A percentile compares a stretch with the other conserved stretches of the same genome.
phyloP scores from a whole-genome alignment of 2,113 vertebrate species.

The Lethenteron camtschaticum region DNA sequence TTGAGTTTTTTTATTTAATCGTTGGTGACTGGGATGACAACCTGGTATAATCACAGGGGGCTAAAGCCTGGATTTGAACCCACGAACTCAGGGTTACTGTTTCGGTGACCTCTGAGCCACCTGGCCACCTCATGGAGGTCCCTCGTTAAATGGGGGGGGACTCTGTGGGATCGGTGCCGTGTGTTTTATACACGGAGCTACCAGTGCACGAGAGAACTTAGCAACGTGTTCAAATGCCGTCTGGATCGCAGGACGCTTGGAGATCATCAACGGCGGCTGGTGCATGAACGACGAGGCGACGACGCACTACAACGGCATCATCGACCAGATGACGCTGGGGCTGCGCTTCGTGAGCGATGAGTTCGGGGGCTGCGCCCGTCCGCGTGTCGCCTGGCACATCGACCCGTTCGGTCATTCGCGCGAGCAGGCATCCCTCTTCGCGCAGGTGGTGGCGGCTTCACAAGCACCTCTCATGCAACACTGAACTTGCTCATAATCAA shows the following conservation, averaged over 20 bases:
- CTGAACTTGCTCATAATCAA: too few relatives aligned
- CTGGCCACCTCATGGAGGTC: neutral
- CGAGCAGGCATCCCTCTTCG: slow-evolving; percentile 64
- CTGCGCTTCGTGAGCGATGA: slow-evolving; percentile 44
- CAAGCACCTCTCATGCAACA: too few relatives aligned
- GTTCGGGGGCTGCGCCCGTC: slow-evolving; percentile 37
- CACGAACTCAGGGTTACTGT: too few relatives aligned
- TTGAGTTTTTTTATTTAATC: too few relatives aligned
- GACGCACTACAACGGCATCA: slow-evolving; percentile 41
- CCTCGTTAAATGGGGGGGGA: neutral
- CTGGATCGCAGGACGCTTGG: slow-evolving; percentile 33
- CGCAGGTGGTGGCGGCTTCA: slow-evolving; percentile 29
- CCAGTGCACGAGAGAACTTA: neutral
- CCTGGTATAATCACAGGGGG: too few relatives aligned
- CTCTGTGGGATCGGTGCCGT: neutral
- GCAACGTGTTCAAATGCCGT: too few relatives aligned
- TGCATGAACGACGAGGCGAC: slow-evolving; percentile 66
- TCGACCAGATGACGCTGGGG: slow-evolving; percentile 67
- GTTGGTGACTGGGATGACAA: too few relatives aligned
- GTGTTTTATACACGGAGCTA: neutral
- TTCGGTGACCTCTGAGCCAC: neutral
- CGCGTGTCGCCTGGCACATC: slow-evolving; percentile 65
- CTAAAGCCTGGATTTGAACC: too few relatives aligned
- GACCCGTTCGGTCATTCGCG: slow-evolving; percentile 77
- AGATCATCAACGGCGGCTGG: slow-evolving; percentile 72